Evolutionary conservation across 2,113 vertebrate genomes (phyloP).

Genomic region (Pseudorhombus dupliciocellatus): DNA sequence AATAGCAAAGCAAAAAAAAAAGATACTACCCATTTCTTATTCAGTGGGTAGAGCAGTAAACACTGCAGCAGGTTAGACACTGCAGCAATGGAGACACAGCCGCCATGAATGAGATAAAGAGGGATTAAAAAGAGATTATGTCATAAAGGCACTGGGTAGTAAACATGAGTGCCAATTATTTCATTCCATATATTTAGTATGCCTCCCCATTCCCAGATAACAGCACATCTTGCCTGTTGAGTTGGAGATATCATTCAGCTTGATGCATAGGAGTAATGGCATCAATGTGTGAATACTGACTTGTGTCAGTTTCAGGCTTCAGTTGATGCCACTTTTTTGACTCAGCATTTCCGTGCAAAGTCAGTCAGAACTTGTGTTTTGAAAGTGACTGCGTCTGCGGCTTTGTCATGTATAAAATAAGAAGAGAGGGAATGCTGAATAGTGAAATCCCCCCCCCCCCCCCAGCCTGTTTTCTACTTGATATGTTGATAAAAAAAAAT

Average conservation of each 20-base stretch:
- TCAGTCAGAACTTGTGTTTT: constrained; percentile 37
- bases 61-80: constrained; percentile 27
- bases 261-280: constrained; percentile 20
- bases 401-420: neutral
- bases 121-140: constrained; percentile 66
- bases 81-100: constrained; percentile 28
- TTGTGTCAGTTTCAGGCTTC: constrained; percentile 32
- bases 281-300: constrained; percentile 39
- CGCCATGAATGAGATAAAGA: constrained; percentile 54
- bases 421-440: constrained; percentile 4
- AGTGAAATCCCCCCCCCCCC: neutral
- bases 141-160: constrained; percentile 45
- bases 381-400: constrained; percentile 13
- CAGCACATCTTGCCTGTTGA: constrained; percentile 14
- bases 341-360: constrained; percentile 20
- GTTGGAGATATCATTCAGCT: constrained; percentile 36
- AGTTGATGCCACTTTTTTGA: constrained; percentile 41
- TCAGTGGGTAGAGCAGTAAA: constrained; percentile 23
- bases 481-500: neutral
- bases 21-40: constrained; percentile 45
- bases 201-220: constrained; percentile 21
- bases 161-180: constrained; percentile 55
- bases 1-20: neutral
- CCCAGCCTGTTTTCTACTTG: constrained; percentile 3
- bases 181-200: constrained; percentile 50